These are phyloP conservation scores for Aleadryas rufinucha DNA, from an alignment of 2,113 vertebrate species.

Conservation along the genomic window DNA sequence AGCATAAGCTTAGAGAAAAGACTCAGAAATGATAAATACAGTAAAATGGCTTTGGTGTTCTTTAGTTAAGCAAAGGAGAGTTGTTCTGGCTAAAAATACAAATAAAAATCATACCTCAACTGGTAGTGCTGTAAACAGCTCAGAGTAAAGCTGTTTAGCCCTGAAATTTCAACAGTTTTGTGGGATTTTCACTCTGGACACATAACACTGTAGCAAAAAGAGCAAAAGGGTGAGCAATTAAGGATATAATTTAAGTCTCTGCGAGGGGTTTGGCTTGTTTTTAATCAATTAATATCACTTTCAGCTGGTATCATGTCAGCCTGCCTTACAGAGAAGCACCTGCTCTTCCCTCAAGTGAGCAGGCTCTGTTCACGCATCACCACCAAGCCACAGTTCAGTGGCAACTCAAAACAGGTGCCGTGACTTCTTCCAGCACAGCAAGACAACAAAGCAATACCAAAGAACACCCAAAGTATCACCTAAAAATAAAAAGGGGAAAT, in stretches of 20 bases:
- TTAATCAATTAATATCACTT: not conserved
- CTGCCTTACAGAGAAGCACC: not conserved
- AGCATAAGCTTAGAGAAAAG: not conserved
- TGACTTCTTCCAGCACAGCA: not conserved
- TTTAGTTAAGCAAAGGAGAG: not conserved
- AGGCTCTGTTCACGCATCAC: rapidly evolving
- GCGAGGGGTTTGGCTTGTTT: not conserved
- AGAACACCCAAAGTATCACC: not conserved
- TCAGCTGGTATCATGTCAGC: not conserved
- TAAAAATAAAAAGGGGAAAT: not conserved
- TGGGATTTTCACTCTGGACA: not conserved
- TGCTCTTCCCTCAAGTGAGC: not conserved
- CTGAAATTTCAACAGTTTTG: not conserved
- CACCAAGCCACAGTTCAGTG: not conserved
- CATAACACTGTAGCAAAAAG: not conserved
- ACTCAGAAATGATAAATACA: not conserved
- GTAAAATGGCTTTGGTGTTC: not conserved
- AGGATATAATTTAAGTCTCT: not conserved
- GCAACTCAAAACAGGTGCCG: not conserved
- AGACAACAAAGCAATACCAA: not conserved
- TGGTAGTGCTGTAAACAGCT: not conserved
- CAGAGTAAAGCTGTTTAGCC: not conserved
- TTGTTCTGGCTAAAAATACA: not conserved
- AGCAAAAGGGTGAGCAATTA: not conserved
- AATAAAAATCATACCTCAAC: not conserved